phyloP scores from a whole-genome alignment of 2,113 vertebrate species.

The Dinomys branickii region DNA sequence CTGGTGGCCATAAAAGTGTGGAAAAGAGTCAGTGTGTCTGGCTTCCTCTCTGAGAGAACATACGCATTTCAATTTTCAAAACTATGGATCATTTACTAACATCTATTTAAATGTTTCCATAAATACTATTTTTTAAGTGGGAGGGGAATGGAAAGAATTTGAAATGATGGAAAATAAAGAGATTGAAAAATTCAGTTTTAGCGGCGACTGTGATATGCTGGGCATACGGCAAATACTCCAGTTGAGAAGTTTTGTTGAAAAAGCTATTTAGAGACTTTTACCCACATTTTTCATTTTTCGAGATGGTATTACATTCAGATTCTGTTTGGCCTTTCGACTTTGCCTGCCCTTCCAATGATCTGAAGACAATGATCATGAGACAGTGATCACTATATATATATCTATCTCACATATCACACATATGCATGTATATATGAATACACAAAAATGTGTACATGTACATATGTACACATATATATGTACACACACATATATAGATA shows the following conservation, averaged over 20 bases:
- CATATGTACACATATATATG: too few relatives aligned
- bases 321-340: not conserved
- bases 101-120: not conserved
- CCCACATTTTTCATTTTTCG: fast-evolving
- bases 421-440: not conserved
- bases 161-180: not conserved
- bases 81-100: not conserved
- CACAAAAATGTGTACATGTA: too few relatives aligned
- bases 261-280: not conserved
- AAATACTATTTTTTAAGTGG: not conserved
- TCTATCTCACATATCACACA: not conserved
- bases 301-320: not conserved
- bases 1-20: not conserved
- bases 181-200: not conserved
- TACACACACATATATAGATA: not conserved
- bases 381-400: not conserved
- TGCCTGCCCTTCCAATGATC: not conserved
- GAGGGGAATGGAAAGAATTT: not conserved
- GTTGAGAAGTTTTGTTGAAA: not conserved
- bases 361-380: not conserved
- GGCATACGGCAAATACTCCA: not conserved
- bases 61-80: not conserved
- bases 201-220: not conserved
- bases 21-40: not conserved
- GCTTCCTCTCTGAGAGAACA: not conserved